Evolutionary conservation across 2,888 invertebrate species (phyloP).

Genomic region (Therioaphis trifolii): DNA sequence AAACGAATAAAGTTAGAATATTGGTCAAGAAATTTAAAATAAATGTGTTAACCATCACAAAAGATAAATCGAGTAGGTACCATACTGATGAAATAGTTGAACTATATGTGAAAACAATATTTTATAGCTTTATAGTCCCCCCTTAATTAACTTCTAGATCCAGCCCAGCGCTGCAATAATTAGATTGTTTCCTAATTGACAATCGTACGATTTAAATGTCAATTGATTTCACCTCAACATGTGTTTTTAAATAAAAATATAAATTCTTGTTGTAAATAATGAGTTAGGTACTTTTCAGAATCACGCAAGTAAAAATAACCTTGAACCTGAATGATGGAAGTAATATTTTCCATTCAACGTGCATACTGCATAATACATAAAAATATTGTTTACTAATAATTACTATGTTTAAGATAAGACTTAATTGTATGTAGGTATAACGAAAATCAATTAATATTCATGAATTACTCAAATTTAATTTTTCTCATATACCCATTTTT

Average conservation of each 20-base stretch:
- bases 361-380: not conserved
- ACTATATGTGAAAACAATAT: too few species aligned
- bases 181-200: too few species aligned
- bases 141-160: too few species aligned
- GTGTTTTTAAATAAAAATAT: not conserved
- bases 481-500: not conserved
- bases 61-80: too few species aligned
- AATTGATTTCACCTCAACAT: not conserved
- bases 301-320: not conserved
- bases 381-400: not conserved
- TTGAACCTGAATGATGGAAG: not conserved
- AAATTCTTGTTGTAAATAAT: not conserved
- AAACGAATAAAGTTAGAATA: too few species aligned
- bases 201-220: too few species aligned
- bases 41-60: too few species aligned
- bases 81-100: too few species aligned
- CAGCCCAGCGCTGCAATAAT: too few species aligned
- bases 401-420: not conserved
- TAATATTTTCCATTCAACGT: not conserved
- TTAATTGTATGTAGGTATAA: not conserved
- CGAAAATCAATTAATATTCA: not conserved
- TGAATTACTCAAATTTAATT: not conserved
- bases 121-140: too few species aligned
- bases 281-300: not conserved
- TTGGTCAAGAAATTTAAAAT: too few species aligned